These are phyloP conservation scores for Abrostola tripartita DNA, from an alignment of 2,888 invertebrate species.

Conservation along the genomic window DNA sequence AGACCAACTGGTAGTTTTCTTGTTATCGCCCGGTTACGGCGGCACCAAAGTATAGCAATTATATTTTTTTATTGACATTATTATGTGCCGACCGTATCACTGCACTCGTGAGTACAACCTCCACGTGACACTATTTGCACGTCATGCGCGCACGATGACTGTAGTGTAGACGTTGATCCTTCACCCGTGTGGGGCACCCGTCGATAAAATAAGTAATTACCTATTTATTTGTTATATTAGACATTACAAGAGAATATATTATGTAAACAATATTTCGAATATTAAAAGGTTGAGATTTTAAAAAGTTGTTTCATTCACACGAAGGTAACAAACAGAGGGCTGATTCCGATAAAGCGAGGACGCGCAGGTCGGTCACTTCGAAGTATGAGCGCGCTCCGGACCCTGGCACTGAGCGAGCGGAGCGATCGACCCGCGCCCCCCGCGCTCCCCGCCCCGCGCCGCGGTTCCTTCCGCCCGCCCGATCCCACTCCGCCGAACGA, in stretches of 20 bases:
- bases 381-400: slow-evolving; percentile 18
- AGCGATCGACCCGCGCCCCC: slow-evolving; percentile 23
- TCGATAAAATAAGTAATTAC: slow-evolving; percentile 19
- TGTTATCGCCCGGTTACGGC: slow-evolving; percentile 14
- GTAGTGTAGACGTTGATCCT: slow-evolving; percentile 3
- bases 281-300: slow-evolving; percentile 45
- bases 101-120: slow-evolving; percentile 3
- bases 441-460: slow-evolving; percentile 2
- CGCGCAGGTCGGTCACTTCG: slow-evolving; percentile 21
- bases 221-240: slow-evolving; percentile 41
- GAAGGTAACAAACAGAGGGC: slow-evolving; percentile 53
- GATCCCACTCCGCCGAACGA: slow-evolving; percentile 9
- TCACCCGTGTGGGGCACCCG: slow-evolving; percentile 26
- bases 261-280: slow-evolving; percentile 44
- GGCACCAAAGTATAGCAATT: slow-evolving; percentile 21
- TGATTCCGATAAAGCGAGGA: slow-evolving; percentile 24
- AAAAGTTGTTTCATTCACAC: slow-evolving; percentile 58
- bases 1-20: slow-evolving; percentile 22
- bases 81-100: slow-evolving; percentile 16
- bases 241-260: slow-evolving; percentile 26
- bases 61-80: slow-evolving; percentile 18
- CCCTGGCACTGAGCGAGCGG: slow-evolving; percentile 9
- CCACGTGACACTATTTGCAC: not conserved
- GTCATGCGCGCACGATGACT: slow-evolving; percentile 5
- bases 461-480: slow-evolving; percentile 6